These are phyloP conservation scores for Agriopis aurantiaria DNA, from an alignment of 2,888 invertebrate species.

Conservation along the genomic window DNA sequence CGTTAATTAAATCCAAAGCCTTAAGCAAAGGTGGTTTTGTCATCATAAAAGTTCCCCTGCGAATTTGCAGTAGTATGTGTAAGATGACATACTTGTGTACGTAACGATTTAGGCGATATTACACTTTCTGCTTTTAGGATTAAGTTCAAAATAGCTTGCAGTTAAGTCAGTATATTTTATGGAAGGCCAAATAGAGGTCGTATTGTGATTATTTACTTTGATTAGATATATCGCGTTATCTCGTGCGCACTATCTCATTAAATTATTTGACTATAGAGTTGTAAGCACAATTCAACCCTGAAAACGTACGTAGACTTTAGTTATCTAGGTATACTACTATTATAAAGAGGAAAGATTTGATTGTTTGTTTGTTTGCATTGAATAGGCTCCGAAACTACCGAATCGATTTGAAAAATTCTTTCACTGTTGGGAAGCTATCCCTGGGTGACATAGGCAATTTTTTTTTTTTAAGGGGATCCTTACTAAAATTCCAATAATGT, in stretches of 20 bases:
- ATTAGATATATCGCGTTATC: slow-evolving; percentile 62
- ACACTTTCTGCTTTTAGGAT: slow-evolving; percentile 38
- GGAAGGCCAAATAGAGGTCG: slow-evolving; percentile 50
- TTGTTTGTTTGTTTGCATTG: too few species aligned
- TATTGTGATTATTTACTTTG: slow-evolving; percentile 66
- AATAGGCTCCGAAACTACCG: too few species aligned
- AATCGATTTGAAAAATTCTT: too few species aligned
- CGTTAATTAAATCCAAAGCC: slow-evolving; percentile 73
- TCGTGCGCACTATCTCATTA: slow-evolving; percentile 52
- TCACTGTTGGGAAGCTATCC: too few species aligned
- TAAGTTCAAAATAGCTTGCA: slow-evolving; percentile 44
- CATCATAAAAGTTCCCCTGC: slow-evolving; percentile 70
- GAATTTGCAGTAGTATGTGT: slow-evolving; percentile 59
- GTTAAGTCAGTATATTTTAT: slow-evolving; percentile 39
- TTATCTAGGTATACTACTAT: too few species aligned
- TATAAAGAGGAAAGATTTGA: too few species aligned
- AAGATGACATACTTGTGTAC: slow-evolving; percentile 47
- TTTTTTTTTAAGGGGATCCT: too few species aligned
- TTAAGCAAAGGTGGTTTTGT: slow-evolving; percentile 68
- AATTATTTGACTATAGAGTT: slow-evolving; percentile 50
- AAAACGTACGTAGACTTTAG: not conserved
- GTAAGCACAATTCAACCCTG: slow-evolving; percentile 25
- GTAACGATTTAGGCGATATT: slow-evolving; percentile 39
- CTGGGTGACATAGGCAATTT: too few species aligned
- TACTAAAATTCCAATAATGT: too few species aligned